Conservation (phyloP, 1,140 invertebrate genomes). For the Yoshiicerus persimilis region DNA sequence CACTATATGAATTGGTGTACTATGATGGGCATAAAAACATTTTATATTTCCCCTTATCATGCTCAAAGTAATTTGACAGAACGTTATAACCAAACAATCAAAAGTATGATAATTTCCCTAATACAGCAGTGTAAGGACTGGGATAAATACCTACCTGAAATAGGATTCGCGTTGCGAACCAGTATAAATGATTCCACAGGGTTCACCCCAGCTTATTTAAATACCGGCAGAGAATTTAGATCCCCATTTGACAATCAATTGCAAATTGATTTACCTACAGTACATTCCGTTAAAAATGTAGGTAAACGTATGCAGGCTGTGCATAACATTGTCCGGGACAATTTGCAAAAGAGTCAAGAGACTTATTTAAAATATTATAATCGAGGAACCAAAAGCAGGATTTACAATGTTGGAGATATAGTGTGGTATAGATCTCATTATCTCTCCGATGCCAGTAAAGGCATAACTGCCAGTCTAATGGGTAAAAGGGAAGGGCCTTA, state of each 20-base stretch:
- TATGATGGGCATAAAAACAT: neutral
- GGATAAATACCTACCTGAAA: conserved; percentile 51
- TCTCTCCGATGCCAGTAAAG: no score
- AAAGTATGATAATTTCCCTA: conserved; percentile 46
- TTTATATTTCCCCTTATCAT: conserved; percentile 42
- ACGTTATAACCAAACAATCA: conserved; percentile 41
- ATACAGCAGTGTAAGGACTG: conserved; percentile 44
- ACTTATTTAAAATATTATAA: no score
- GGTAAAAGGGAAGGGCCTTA: no score
- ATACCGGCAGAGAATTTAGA: conserved; percentile 52
- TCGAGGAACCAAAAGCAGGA: no score
- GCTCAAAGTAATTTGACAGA: conserved; percentile 44
- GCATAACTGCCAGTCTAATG: no score
- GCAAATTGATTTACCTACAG: neutral
- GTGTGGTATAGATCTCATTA: no score
- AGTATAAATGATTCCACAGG: conserved; percentile 51
- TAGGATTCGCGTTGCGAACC: conserved; percentile 56
- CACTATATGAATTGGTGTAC: conserved; percentile 24
- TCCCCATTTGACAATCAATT: conserved; percentile 29
- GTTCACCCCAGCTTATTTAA: conserved; percentile 43
- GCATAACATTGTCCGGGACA: no score
- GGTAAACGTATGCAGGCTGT: neutral
- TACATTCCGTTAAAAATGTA: neutral
- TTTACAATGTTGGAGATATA: no score
- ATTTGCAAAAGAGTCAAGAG: no score